A percentile compares a stretch with the other conserved stretches of the same genome.
Evolutionary conservation across 2,113 vertebrate genomes (phyloP).

Genomic region (Tursiops truncatus): DNA sequence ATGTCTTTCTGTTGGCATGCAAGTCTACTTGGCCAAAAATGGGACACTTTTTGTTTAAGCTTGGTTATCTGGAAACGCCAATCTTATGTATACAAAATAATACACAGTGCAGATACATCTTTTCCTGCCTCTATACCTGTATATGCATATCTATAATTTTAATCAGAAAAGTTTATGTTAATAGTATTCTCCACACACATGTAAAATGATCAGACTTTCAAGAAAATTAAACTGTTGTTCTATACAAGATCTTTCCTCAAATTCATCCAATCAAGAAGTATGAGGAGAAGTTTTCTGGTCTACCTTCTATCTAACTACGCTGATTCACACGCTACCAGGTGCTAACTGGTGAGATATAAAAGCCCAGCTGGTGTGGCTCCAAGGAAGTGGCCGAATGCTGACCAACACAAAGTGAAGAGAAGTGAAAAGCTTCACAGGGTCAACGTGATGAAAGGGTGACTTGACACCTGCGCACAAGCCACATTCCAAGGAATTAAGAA

Average conservation of each 20-base stretch:
- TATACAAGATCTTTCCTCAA: constrained; percentile 27
- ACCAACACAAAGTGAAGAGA: constrained; percentile 29
- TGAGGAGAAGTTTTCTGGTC: constrained; percentile 32
- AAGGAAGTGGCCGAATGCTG: not conserved
- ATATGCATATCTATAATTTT: constrained; percentile 60
- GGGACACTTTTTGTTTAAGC: constrained; percentile 71
- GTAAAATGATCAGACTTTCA: constrained; percentile 48
- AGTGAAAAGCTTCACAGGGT: constrained; percentile 43
- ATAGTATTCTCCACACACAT: constrained; percentile 35
- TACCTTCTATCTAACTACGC: not conserved
- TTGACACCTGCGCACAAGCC: constrained; percentile 25
- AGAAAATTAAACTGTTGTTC: constrained; percentile 32
- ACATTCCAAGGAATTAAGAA: constrained; percentile 29
- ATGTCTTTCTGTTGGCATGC: constrained; percentile 85
- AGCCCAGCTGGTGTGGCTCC: not conserved
- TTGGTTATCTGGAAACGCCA: constrained; percentile 65
- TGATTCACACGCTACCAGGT: constrained; percentile 53
- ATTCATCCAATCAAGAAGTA: constrained; percentile 23
- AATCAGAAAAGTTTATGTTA: constrained; percentile 43
- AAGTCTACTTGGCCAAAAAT: constrained; percentile 79
- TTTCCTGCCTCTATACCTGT: constrained; percentile 45
- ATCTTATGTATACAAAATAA: constrained; percentile 72
- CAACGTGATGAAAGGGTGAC: constrained; percentile 39
- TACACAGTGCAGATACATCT: constrained; percentile 47
- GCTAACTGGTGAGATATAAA: constrained; percentile 59